A percentile compares a stretch with the other conserved stretches of the same genome.
Conservation (phyloP, 2,797 vertebrate species). For the Falco rusticolus region DNA sequence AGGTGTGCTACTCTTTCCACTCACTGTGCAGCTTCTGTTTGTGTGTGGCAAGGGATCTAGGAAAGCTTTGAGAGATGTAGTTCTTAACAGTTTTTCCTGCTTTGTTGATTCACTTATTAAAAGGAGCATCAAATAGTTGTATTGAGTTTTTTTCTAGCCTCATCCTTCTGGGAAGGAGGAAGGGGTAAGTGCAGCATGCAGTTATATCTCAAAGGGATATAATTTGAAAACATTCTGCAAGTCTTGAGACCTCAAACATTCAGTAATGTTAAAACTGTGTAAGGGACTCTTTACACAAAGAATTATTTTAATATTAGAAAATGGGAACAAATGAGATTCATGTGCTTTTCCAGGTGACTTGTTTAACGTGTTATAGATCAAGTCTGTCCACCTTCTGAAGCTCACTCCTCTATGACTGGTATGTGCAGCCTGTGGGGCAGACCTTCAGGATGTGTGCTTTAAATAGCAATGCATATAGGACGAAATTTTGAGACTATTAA, state of each 20-base stretch:
- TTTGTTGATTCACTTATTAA: not conserved
- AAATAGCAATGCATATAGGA: not conserved
- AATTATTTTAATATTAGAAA: not conserved
- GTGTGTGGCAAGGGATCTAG: not conserved
- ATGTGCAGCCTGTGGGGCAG: accelerated
- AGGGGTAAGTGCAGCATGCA: accelerated
- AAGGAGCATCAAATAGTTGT: no score
- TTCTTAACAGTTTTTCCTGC: not conserved
- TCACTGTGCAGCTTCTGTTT: not conserved
- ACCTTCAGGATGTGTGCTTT: not conserved
- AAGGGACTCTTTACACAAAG: not conserved
- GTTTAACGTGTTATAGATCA: not conserved
- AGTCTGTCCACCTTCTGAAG: not conserved
- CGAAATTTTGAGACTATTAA: not conserved
- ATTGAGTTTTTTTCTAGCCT: not conserved
- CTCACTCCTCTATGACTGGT: not conserved
- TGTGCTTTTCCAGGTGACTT: not conserved
- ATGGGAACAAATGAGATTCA: not conserved
- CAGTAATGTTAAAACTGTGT: not conserved
- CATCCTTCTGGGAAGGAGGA: not conserved
- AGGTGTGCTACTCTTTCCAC: not conserved
- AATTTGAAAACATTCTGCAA: not conserved
- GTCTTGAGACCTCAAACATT: not conserved
- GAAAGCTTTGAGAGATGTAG: not conserved
- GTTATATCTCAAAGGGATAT: not conserved